phyloP scores from a whole-genome alignment of 35 echinoderm and acorn worm genomes.

The Eucidaris tribuloides region DNA sequence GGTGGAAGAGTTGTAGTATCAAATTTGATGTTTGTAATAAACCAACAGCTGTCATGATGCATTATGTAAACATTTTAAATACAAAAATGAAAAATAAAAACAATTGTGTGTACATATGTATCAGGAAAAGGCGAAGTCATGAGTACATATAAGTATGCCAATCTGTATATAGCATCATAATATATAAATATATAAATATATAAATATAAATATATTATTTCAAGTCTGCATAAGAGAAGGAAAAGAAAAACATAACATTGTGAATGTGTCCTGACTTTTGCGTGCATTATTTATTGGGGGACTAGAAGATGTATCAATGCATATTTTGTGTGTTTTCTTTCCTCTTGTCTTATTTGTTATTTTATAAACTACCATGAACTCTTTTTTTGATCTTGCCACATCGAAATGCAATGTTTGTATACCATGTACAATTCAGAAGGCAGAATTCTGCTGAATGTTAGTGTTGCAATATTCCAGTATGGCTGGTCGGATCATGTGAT shows the following conservation, averaged over 20 bases:
- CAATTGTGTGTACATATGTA: constrained; percentile 13
- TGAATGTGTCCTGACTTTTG: neutral
- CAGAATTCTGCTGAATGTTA: no score
- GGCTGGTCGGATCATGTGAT: no score
- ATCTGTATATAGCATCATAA: constrained; percentile 29
- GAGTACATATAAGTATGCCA: constrained; percentile 34
- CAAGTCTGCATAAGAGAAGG: neutral
- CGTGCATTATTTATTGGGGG: constrained; percentile 25
- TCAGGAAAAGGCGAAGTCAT: neutral
- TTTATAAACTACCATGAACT: no score
- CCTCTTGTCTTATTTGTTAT: no score
- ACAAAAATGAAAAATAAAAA: neutral
- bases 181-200: constrained; percentile 36
- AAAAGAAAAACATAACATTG: neutral
- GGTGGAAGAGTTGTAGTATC: neutral
- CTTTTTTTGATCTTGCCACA: no score
- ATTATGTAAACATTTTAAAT: neutral
- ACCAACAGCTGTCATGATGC: neutral
- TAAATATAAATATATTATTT: constrained; percentile 40
- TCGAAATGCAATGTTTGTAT: no score
- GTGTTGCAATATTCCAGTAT: no score
- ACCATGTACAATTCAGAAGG: no score
- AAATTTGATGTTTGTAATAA: neutral
- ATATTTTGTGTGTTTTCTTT: neutral
- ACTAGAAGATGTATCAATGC: neutral